These are phyloP conservation scores for Aplocera efformata DNA, from an alignment of 2,888 invertebrate genomes.

Conservation along the genomic window DNA sequence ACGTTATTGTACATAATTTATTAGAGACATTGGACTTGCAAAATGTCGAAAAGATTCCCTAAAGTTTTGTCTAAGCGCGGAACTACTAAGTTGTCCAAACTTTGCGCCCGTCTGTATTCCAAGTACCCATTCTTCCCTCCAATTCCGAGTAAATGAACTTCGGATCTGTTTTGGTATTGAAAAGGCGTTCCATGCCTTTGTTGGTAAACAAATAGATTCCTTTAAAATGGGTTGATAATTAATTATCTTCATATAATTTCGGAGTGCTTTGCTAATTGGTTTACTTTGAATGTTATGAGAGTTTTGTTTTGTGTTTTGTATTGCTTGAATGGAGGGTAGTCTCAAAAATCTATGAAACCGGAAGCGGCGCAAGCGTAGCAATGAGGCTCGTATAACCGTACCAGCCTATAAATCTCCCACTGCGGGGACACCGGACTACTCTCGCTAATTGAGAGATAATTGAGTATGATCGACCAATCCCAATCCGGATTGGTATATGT, in stretches of 20 bases:
- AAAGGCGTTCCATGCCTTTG: constrained; percentile 39
- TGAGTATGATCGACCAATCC: too few relatives aligned
- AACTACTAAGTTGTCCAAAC: constrained; percentile 9
- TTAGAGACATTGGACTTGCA: too few relatives aligned
- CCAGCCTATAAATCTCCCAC: too few relatives aligned
- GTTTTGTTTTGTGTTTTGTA: not conserved
- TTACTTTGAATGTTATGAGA: constrained; percentile 3
- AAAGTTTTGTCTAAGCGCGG: not conserved
- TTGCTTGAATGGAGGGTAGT: not conserved
- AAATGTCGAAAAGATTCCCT: too few relatives aligned
- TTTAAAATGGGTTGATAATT: constrained; percentile 12
- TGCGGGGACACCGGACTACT: too few relatives aligned
- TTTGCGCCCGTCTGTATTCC: constrained; percentile 6
- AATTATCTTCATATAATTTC: constrained; percentile 10
- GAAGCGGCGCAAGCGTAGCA: too few relatives aligned
- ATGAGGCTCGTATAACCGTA: too few relatives aligned
- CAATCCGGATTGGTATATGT: too few relatives aligned
- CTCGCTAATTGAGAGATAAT: too few relatives aligned
- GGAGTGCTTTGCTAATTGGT: constrained; percentile 5
- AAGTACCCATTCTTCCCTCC: constrained; percentile 9
- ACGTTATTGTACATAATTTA: too few relatives aligned
- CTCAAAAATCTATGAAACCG: too few relatives aligned
- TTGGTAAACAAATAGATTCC: constrained; percentile 24
- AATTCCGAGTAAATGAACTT: constrained; percentile 13
- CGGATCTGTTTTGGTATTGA: constrained; percentile 55